Base-by-base conservation (phyloP, 1,140 invertebrate species). In the Conus ventricosus region DNA sequence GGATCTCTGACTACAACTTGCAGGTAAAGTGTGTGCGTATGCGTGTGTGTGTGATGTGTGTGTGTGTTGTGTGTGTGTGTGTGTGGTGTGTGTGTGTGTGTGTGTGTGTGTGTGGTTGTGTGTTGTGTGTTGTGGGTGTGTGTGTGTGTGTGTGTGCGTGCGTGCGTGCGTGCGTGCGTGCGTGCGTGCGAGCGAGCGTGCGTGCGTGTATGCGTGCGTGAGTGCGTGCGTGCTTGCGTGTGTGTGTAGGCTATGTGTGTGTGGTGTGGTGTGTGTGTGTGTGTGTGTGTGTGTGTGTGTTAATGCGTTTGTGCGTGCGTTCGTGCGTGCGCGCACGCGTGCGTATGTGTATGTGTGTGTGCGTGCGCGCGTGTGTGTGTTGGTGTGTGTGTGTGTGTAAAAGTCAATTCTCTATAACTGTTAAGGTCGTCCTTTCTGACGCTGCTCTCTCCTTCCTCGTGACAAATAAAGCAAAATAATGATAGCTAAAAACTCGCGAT, bases 21-120 rank as follows among this genome's bases (percentile, higher is more conserved):
- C 10, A 25, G 83, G 53, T 3, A 17, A 54, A 1, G 27, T 84
- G 54, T 84, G 27, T 84, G 27, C 3, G 27, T 84, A 3, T 39
- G 83, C 6, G 27, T 84, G 83, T 39, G 54, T 84, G 27, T 84
- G 83, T 84, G 27, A n/a, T 84, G 83, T 39, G 54, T 39, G 63
- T 71, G 63, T 71, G 63, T 71, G 63, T 71, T n/a, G 63, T 4
- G 63, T n/a, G 63, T 4, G n/a, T 71, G 39, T 3, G 39, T 39
- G 39, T 3, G 39, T 39, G 39, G 39, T 39, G 39, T 3, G 39
- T 39, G 39, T 1, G 39, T 1, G 39, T 3, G 39, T 39, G 39
- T 39, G 39, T 3, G 39, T 3, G 39, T 39, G 39, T 39, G 39
- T 39, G 39, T 3, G 0, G 39, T 3, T n/a, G n/a, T n/a, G 39